These are phyloP conservation scores for Gambelia wislizenii DNA, from an alignment of 2,797 vertebrate species.

Conservation along the genomic window DNA sequence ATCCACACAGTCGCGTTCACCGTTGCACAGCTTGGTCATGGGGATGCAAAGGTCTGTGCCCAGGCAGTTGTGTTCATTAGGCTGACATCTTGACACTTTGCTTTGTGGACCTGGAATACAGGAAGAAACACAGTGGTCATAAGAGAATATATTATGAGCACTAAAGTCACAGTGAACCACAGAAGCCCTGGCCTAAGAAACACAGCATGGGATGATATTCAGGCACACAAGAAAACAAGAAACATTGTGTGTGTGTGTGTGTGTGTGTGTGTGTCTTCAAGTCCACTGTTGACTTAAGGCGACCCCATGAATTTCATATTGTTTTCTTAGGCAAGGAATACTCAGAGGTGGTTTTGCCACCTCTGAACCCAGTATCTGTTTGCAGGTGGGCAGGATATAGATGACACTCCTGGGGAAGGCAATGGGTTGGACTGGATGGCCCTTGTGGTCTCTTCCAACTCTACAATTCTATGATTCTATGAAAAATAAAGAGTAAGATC, in stretches of 20 bases:
- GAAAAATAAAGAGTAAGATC: background rate
- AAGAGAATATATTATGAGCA: background rate
- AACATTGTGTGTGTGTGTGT: no score
- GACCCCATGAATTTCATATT: no score
- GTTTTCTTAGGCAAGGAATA: no score
- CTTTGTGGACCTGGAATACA: constrained; percentile 88
- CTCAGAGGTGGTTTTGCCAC: no score
- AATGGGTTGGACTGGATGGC: no score
- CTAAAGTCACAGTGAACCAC: background rate
- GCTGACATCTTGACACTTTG: constrained; percentile 90
- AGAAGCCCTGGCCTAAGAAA: background rate
- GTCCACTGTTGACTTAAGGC: no score
- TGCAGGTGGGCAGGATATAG: background rate
- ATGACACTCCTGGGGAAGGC: background rate
- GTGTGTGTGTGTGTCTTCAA: no score
- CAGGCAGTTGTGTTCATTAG: constrained; percentile 91
- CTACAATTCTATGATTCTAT: no score
- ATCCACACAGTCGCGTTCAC: constrained; percentile 88
- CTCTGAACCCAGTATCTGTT: background rate
- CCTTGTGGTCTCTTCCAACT: no score
- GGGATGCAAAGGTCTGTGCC: constrained; percentile 91
- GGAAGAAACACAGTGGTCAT: constrained; percentile 24
- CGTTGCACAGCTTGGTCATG: constrained; percentile 92
- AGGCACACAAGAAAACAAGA: background rate
- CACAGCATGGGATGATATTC: background rate